Evolutionary conservation across 2,797 vertebrate genomes (phyloP).

Genomic region (Poecilia wingei): DNA sequence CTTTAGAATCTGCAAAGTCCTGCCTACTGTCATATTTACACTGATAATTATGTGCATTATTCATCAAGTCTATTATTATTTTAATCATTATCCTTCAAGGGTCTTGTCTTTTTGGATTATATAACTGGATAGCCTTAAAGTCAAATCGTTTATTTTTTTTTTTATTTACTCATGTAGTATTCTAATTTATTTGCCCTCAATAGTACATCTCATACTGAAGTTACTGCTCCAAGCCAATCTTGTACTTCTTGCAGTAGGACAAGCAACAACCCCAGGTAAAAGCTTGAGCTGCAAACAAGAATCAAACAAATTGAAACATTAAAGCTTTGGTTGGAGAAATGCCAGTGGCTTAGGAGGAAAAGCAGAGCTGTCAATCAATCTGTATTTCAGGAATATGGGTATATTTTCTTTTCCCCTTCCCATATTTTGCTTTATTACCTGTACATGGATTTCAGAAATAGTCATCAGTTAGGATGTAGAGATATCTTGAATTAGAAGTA

Average conservation of each 20-base stretch:
- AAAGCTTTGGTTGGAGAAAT: neutral
- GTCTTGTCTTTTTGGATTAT: constrained; percentile 23
- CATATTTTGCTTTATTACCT: neutral
- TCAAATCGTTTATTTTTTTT: neutral
- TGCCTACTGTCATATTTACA: constrained; percentile 6
- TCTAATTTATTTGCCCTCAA: constrained; percentile 1
- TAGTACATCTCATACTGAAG: neutral
- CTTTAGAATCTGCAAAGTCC: neutral
- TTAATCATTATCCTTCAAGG: constrained; percentile 16
- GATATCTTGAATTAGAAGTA: neutral
- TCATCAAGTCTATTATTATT: constrained; percentile 16
- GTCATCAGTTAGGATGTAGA: neutral
- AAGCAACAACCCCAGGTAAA: neutral
- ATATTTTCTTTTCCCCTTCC: neutral
- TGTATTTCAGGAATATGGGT: neutral
- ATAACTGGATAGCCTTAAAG: constrained; percentile 7
- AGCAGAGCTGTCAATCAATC: neutral
- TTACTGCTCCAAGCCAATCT: constrained; percentile 1
- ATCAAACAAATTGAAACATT: neutral
- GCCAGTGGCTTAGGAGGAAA: neutral
- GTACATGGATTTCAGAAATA: neutral
- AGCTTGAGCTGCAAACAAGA: constrained; percentile 1
- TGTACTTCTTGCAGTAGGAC: neutral
- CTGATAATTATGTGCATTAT: constrained; percentile 23
- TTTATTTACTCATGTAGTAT: constrained; percentile 3